Base-by-base conservation (phyloP, 2,797 vertebrate species). In the Microctenopoma steveboyesi region DNA sequence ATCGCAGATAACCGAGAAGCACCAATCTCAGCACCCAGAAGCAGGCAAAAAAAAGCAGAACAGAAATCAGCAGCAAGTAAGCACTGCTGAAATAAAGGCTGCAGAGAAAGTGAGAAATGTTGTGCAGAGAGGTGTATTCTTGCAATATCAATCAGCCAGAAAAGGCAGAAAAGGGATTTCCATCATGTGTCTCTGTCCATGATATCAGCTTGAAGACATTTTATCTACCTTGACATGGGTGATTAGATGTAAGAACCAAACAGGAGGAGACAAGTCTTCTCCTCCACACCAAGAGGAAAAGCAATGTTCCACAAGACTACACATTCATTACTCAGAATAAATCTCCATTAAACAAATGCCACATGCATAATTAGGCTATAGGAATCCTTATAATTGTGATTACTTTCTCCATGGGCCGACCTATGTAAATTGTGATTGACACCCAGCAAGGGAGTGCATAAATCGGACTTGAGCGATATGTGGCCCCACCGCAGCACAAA, bases 231-330 rank as follows among this genome's bases (percentile, higher is more conserved):
- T 62, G 71, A 82, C 84, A 91, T 86, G 78, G 79, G 80, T 87
- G 89, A 91, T 88, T 84, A 89, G 82, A 90, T 87, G 82, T 81
- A 85, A 87, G 76, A 76, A 78, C 50, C 67, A 52, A 8, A 79
- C 64, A 66, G 85, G 85, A 84, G 72, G 84, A 78, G 76, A 68
- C 62, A 37, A 67, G 71, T 78, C 77, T 45, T 83, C 85, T 78
- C 81, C 71, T 78, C 61, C 71, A 69, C 74, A 62, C 69, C 2
- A 69, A 78, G 82, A 82, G 83, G 82, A 81, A 88, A 90, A 86
- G 89, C 91, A 92, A 92, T 91, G 91, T 93, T 94, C 91, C 93
- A 93, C 91, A 89, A 92, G 91, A 90, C 90, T 92, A 93, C 86
- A 92, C 93, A 86, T 92, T 91, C 89, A 91, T 92, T 92, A 92